Base-by-base conservation (phyloP, 2,888 invertebrate genomes). In the Drosophila algonquin region DNA sequence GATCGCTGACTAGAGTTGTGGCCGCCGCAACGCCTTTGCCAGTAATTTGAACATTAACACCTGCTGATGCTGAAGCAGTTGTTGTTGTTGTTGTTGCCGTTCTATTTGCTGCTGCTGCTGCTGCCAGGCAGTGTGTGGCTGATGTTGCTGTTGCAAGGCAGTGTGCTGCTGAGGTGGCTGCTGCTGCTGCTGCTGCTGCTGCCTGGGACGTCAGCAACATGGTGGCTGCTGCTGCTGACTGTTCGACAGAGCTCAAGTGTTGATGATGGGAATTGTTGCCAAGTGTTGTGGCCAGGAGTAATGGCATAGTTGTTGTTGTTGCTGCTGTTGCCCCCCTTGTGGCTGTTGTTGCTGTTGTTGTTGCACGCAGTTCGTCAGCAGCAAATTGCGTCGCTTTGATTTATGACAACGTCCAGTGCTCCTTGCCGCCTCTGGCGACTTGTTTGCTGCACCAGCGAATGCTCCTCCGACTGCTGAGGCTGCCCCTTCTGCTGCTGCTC, bases 21-120 rank as follows among this genome's bases (percentile, higher is more conserved):
- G 77, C 84, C 77, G 77, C 84, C 77, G 81, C 80, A 84, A 87
- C 81, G 89, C 90, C 83, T 90, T 85, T 81, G 80, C 80, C 82
- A 76, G 84, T 87, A 90, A 90, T 88, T 89, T 91, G 90, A 87
- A 86, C 90, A 91, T 91, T 92, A 91, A 89, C 92, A 91, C 90
- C 90, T 88, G 88, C 76, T 75, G 80, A 67, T 56, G 76, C 60
- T 57, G 68, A 46, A 63, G 68, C 35, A 63, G 67, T 57, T 73
- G 75, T 51, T 70, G 73, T 57, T 68, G 76, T 35, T 63, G 78
- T 60, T 63, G 84, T 67, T 54, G 76, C 32, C 27, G 73, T 48
- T 63, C 76, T 54, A 48, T 61, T 51, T 70, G 73, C 72, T 27
- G 64, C 54, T 30, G 71, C 16, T 51, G 73, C 70, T 55, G 80